phyloP scores from a whole-genome alignment of 2,888 invertebrate species.

The Latheticus oryzae region DNA sequence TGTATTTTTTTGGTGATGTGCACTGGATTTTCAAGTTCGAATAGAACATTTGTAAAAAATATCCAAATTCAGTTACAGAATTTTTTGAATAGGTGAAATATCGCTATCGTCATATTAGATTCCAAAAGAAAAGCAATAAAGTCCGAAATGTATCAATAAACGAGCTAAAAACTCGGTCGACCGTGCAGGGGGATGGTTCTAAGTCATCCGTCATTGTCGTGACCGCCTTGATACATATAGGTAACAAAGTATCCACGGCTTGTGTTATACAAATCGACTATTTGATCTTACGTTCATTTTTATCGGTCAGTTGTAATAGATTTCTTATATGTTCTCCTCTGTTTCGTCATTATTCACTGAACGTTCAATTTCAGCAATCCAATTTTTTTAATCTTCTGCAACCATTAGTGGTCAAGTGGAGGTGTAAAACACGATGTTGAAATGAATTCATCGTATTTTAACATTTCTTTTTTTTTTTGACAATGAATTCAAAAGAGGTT shows the following conservation, averaged over 20 bases:
- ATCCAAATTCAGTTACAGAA: too few relatives aligned
- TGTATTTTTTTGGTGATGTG: too few relatives aligned
- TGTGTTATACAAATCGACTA: conserved; percentile 57
- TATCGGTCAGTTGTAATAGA: conserved; percentile 57
- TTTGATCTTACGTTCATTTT: conserved; percentile 59
- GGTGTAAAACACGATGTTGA: too few relatives aligned
- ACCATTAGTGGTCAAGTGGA: too few relatives aligned
- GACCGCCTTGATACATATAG: conserved; percentile 56
- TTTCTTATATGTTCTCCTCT: conserved; percentile 55
- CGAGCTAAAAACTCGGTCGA: conserved; percentile 51
- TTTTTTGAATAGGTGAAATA: conserved; percentile 48
- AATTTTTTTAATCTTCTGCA: conserved; percentile 44
- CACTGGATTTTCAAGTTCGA: too few relatives aligned
- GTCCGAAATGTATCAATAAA: conserved; percentile 54
- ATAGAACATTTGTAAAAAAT: too few relatives aligned
- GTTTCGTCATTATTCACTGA: conserved; percentile 53
- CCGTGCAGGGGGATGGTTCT: conserved; percentile 49
- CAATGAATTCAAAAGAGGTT: too few relatives aligned
- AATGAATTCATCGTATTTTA: too few relatives aligned
- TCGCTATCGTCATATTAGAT: conserved; percentile 45
- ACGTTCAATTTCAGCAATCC: conserved; percentile 46
- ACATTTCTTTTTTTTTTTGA: too few relatives aligned
- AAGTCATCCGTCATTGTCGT: conserved; percentile 57
- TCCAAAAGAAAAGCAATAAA: conserved; percentile 54
- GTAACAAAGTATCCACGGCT: conserved; percentile 55